Evolutionary conservation across 2,113 vertebrate genomes (phyloP).

Genomic region (Phaethon lepturus): DNA sequence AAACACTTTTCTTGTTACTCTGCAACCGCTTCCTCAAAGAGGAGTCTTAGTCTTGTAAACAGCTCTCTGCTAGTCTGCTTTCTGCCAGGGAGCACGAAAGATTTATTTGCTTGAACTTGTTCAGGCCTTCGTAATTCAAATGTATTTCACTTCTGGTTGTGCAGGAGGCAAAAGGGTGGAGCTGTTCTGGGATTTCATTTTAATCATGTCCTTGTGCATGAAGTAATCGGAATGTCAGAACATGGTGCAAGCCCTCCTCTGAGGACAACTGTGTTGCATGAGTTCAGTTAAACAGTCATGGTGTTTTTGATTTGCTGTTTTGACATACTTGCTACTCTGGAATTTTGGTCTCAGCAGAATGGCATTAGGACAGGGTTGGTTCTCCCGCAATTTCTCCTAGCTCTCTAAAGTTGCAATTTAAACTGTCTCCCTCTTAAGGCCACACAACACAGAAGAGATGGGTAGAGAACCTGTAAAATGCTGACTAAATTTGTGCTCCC

Average conservation of each 20-base stretch:
- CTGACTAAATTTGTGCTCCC: neutral
- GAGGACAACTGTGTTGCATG: neutral
- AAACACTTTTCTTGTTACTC: neutral
- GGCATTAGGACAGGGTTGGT: neutral
- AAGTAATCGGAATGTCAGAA: neutral
- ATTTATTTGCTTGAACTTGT: neutral
- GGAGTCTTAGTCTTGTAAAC: neutral
- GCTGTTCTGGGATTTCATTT: neutral
- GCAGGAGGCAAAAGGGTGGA: constrained; percentile 24
- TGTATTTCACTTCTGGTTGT: neutral
- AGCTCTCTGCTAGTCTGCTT: neutral
- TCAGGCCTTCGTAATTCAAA: neutral
- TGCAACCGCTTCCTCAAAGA: constrained; percentile 27
- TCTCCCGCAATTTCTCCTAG: neutral
- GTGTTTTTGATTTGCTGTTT: neutral
- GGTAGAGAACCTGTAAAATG: neutral
- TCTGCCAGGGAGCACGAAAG: neutral
- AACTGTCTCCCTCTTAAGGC: neutral
- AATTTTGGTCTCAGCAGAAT: neutral
- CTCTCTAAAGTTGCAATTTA: neutral
- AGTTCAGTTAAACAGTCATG: neutral
- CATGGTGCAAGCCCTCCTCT: neutral
- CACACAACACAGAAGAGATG: neutral
- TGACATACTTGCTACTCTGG: neutral
- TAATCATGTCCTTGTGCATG: neutral